phyloP scores from a whole-genome alignment of 2,888 invertebrate genomes.

The Margaritifera margaritifera region DNA sequence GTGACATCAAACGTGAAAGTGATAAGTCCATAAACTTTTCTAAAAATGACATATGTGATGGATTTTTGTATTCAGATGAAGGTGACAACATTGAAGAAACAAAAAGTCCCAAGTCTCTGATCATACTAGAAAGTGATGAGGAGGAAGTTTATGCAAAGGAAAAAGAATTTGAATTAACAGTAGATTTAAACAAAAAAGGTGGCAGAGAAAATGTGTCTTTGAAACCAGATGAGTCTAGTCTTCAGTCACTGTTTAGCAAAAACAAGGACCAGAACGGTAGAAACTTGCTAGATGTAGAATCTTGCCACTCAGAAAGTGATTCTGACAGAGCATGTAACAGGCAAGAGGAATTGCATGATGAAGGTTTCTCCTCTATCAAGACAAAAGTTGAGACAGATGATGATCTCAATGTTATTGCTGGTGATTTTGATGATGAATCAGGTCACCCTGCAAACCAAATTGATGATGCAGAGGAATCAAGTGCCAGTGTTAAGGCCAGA shows the following conservation, averaged over 20 bases:
- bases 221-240: no score
- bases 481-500: neutral
- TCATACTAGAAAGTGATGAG: no score
- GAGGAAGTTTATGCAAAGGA: no score
- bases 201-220: no score
- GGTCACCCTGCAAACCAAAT: neutral
- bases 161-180: neutral
- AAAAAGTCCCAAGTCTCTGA: no score
- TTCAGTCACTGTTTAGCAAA: neutral
- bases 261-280: neutral
- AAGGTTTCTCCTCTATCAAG: neutral
- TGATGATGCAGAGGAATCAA: no score
- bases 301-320: conserved; percentile 5
- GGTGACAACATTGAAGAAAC: no score
- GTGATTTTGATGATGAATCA: conserved; percentile 2
- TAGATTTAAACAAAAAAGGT: neutral
- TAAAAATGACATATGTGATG: no score
- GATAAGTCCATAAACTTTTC: no score
- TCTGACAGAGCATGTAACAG: neutral
- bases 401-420: neutral
- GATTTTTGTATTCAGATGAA: no score
- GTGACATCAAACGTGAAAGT: no score
- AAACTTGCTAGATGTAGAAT: neutral
- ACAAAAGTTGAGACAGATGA: conserved; percentile 1
- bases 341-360: neutral